Conservation (phyloP, 1,140 invertebrate species). For the Ridgeia piscesae region DNA sequence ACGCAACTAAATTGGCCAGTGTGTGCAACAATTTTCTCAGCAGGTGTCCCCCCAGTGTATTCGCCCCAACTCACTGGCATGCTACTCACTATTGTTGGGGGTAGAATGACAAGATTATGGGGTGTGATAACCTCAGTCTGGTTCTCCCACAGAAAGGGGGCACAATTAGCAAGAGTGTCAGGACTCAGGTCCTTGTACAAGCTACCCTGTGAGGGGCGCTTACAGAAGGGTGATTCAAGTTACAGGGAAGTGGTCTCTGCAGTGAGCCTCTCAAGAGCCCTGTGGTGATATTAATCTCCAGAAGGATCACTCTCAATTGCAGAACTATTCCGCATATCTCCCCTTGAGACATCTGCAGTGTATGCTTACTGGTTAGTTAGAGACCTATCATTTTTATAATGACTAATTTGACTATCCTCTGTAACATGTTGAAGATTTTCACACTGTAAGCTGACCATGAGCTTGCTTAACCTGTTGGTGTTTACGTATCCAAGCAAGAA, state of each 20-base stretch:
- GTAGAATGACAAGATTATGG: neutral
- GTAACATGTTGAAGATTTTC: too few species aligned
- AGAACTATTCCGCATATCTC: neutral
- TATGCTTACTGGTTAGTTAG: neutral
- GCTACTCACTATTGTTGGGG: neutral
- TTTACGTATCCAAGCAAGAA: too few species aligned
- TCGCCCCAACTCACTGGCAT: neutral
- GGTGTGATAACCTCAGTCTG: neutral
- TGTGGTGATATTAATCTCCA: neutral
- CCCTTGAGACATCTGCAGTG: neutral
- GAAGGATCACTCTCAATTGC: neutral
- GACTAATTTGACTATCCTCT: too few species aligned
- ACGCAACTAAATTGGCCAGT: neutral
- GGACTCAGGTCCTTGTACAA: neutral
- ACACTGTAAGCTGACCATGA: too few species aligned
- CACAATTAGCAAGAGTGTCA: neutral
- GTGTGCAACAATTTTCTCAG: neutral
- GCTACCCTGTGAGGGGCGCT: neutral
- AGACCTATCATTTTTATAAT: too few species aligned
- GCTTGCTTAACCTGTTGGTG: too few species aligned
- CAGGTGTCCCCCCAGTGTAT: neutral
- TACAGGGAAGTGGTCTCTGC: neutral
- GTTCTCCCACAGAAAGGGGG: neutral
- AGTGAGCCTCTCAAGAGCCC: neutral
- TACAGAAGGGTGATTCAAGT: neutral